Evolutionary conservation across 64 coral and sea anemone species (phyloP), one percentile per base, ranked within the genome.

Genomic region (Stichodactyla mertensii): DNA sequence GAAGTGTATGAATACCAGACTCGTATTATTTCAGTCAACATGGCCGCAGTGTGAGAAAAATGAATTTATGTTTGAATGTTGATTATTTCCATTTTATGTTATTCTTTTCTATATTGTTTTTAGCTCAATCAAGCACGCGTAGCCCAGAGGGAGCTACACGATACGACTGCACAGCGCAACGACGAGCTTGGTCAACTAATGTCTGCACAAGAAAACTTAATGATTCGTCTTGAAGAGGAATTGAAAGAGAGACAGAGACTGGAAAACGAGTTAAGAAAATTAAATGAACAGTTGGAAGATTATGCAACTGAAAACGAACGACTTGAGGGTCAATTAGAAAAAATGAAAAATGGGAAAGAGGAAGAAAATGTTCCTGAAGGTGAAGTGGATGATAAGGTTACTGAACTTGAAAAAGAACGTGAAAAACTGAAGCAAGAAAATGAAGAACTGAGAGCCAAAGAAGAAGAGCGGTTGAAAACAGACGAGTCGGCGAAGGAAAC

Each of bases 81-180:
- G 52, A 55, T 6, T 51, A 55, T 22, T n/a, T 56, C 52, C 18
- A n/a, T 58, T 58, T 58, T 58, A 54, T 56, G 12, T 55, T 88
- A 60, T 19, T 19, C 14, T 52, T 2, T 78, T 70, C 66, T 55
- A 23, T 28, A 66, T 74, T 74, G 4, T 74, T 78, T 93, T 54
- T 59, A 96, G 94, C 85, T 92, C 36, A 96, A 96, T 62, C 91
- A 93, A 85, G 91, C 94, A 71, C 84, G 94, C 51, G 28, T 57
- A 18, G 92, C 94, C 4, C 94, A 96, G 85, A 92, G 84, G 84
- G 91, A 96, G 54, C 91, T 96, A 16, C 88, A 90, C 71, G 91
- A 96, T 79, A 87, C 88, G 0, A 96, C 94, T 7, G 53, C 85
- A 52, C 91, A 90, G 59, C 91, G 91, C 6, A 96, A 92, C 79